Evolutionary conservation across 2,113 vertebrate species (phyloP), one percentile per base, ranked within the genome.

Genomic region (Pituophis catenifer): DNA sequence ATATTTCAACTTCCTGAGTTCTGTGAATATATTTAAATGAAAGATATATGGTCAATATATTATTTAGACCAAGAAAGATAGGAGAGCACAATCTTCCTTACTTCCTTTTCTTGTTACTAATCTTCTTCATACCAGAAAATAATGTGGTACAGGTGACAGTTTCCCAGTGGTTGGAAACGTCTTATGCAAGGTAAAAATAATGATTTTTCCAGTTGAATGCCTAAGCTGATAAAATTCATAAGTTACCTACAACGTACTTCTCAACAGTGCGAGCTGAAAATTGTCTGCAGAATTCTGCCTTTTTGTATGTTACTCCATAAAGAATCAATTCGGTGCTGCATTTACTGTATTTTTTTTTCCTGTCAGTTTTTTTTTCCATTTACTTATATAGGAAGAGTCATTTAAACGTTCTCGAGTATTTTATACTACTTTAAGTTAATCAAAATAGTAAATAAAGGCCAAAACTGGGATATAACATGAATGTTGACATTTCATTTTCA

Each of bases 151-250:
- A 1, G 33, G 11, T 62, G 53, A 81, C 6, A 19, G 8, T 1
- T 65, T 92, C 91, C 90, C 29, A 44, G 52, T 54, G 11, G 19
- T 89, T 89, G 75, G 65, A 33, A 93, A 62, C 48, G n/a, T 86
- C 57, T 48, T 62, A 29, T 89, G 88, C 15, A 59, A 33, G 0
- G 6, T n/a, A 19, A 95, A 85, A 3, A 21, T 29, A 92, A 88
- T 29, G 59, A 2, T 90, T 93, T 91, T 94, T 93, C 70, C 58
- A 94, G 59, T 17, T 91, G 62, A 89, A 29, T 52, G 44, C 89
- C 88, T 94, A 11, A 53, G 5, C 23, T 50, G 1, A 3, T 57
- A 54, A 50, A 91, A 89, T 38, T 55, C 17, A 33, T 89, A 89
- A 55, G n/a, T 57, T 89, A 21, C 8, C 33, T 48, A 75, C 21